These are phyloP conservation scores for Salminus brasiliensis DNA, from an alignment of 2,113 vertebrate species.

Conservation along the genomic window DNA sequence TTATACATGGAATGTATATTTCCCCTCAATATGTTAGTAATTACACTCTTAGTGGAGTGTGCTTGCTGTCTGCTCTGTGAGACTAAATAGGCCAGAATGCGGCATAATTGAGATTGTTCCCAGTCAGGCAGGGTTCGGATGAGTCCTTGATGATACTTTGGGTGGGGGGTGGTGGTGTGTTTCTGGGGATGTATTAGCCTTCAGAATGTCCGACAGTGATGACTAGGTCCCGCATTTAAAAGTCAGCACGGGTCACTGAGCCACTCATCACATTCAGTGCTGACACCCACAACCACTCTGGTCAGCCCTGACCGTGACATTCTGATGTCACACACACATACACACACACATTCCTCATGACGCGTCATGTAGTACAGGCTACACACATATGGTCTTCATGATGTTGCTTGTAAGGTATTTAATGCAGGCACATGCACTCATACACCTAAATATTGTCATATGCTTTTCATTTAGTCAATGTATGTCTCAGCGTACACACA, in stretches of 20 bases:
- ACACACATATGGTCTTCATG: slow-evolving; percentile 3
- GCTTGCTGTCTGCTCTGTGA: slow-evolving; percentile 3
- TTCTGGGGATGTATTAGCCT: neutral
- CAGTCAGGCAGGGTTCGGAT: neutral
- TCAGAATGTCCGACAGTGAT: neutral
- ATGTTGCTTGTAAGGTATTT: slow-evolving; percentile 35
- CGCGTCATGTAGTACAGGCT: neutral
- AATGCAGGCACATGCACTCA: neutral
- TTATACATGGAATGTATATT: neutral
- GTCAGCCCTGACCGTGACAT: slow-evolving; percentile 2
- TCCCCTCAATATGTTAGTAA: neutral
- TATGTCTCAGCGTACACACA: slow-evolving; percentile 4
- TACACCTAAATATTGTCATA: slow-evolving; percentile 11
- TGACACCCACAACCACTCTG: no score
- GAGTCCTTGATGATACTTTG: slow-evolving; percentile 12
- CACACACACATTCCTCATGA: neutral
- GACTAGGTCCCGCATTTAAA: neutral
- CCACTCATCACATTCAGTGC: neutral
- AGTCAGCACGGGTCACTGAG: neutral
- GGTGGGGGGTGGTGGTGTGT: neutral
- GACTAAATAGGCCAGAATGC: slow-evolving; percentile 13
- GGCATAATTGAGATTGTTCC: slow-evolving; percentile 2
- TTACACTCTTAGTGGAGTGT: neutral
- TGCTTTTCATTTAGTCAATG: slow-evolving; percentile 27
- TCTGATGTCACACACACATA: neutral